A percentile compares a stretch with the other conserved stretches of the same genome.
These are phyloP conservation scores for Drosophila rhopaloa DNA, from an alignment of 1,140 invertebrate genomes.

Conservation along the genomic window DNA sequence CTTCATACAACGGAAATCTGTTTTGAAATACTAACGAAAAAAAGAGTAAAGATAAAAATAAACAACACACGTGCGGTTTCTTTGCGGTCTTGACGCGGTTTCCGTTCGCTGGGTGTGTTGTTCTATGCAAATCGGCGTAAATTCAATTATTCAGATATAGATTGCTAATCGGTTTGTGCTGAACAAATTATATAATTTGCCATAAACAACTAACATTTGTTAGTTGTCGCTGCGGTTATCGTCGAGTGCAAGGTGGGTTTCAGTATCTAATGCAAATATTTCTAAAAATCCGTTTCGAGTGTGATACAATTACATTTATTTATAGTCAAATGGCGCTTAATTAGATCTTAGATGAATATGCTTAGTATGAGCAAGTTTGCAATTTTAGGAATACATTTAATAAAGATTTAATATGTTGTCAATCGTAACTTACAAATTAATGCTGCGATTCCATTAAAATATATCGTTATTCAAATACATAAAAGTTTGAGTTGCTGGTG, in stretches of 20 bases:
- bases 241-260: constrained; percentile 67
- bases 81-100: constrained; percentile 12
- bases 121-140: constrained; percentile 51
- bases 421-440: too few relatives aligned
- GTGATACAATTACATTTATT: constrained; percentile 23
- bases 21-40: constrained; percentile 6
- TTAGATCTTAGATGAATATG: background rate
- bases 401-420: background rate
- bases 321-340: constrained; percentile 6
- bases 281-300: constrained; percentile 5
- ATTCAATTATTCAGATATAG: constrained; percentile 29
- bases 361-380: background rate
- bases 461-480: background rate
- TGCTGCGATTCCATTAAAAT: background rate
- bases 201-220: constrained; percentile 50
- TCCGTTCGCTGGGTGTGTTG: constrained; percentile 32
- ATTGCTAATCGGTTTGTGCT: constrained; percentile 39
- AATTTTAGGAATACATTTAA: background rate
- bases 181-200: constrained; percentile 69
- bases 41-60: background rate
- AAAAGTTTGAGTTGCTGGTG: background rate
- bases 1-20: background rate
- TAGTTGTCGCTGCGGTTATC: constrained; percentile 37
- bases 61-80: constrained; percentile 32
- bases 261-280: constrained; percentile 25